Base-by-base conservation (phyloP, 2,888 invertebrate species). In the Stictocephala bisonia region DNA sequence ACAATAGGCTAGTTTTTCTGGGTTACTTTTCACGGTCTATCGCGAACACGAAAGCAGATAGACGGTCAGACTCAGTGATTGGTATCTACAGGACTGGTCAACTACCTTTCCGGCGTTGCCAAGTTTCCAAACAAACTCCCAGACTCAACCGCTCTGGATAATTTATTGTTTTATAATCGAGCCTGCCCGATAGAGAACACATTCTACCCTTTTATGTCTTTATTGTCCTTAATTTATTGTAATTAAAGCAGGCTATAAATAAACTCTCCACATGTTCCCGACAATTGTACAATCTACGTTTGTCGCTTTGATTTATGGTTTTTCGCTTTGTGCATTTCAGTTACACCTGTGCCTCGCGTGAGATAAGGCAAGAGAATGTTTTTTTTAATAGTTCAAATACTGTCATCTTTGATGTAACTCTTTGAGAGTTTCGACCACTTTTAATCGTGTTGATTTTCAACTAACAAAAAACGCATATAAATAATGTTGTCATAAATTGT, bases 61-160 rank as follows among this genome's bases (percentile, higher is more conserved):
- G 68, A 68, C 31, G 50, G 68, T 50, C 50, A 40, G 69, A 69
- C 69, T 15, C 53, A 31, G 68, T 56, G 69, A 69, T 69, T 40
- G 53, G 53, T 51, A 53, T 69, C 53, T 20, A 53, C 35, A 31
- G 51, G 69, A 53, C 53, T 53, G 41, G 40, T 53, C 53, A 69
- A 51, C 69, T 69, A 51, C 2, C 44, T 9, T 48, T 29, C 35
- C 69, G 11, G 53, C 22, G 69, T 69, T 69, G 69, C 69, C 69
- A 53, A 22, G 69, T 69, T 69, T 53, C 51, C 69, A 69, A 69
- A 69, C 69, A 53, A 53, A 69, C 69, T 29, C 67, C n/a, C 51
- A 22, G 51, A 22, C 51, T 24, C 22, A 11, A 29, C 29, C 35
- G 53, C 24, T 31, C 69, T 40, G 1, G 9, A 44, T 48, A 66